Percentiles rank a stretch among this genome's conserved stretches.
phyloP scores from a whole-genome alignment of 2,113 vertebrate genomes.

The Tachysurus vachellii region DNA sequence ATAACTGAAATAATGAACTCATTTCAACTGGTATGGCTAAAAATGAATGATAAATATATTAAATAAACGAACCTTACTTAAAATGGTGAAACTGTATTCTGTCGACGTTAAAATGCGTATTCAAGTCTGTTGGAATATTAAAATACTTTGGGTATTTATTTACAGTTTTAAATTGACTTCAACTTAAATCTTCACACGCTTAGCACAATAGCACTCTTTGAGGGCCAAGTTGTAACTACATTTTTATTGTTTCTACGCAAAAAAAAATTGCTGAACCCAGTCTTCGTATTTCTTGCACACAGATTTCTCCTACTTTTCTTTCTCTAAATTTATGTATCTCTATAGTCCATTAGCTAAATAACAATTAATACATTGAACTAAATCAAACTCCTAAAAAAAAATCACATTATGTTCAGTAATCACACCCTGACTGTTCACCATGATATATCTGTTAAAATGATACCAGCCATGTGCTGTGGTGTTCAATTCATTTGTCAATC shows the following conservation, averaged over 20 bases:
- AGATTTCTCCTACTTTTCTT: neutral
- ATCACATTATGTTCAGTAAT: neutral
- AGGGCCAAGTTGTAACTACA: neutral
- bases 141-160: neutral
- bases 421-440: neutral
- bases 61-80: no score
- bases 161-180: neutral
- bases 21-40: no score
- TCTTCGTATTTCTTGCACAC: neutral
- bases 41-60: no score
- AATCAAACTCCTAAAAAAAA: neutral
- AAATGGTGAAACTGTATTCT: neutral
- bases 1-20: neutral
- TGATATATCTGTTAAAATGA: neutral
- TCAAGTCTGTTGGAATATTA: neutral
- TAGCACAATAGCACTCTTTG: neutral
- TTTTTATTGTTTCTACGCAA: neutral
- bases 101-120: neutral
- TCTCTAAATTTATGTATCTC: neutral
- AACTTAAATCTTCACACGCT: neutral
- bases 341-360: neutral
- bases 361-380: neutral
- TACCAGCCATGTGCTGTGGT: no score
- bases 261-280: neutral
- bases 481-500: no score